These are phyloP conservation scores for Clarias magur DNA, from an alignment of 2,113 vertebrate genomes.

Conservation along the genomic window DNA sequence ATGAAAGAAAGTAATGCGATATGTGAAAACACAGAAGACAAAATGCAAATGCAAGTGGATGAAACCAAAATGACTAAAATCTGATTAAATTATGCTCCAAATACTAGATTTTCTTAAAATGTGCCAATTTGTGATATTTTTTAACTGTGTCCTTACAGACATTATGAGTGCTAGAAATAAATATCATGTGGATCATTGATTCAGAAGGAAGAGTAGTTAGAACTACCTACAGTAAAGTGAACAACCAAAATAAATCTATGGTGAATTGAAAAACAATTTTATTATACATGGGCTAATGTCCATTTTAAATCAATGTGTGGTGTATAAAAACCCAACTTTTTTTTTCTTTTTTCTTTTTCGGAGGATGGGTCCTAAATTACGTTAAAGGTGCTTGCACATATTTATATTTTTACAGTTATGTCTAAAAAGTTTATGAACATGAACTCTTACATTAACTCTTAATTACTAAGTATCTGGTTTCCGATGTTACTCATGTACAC, in stretches of 20 bases:
- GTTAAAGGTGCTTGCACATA: background rate
- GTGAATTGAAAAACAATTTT: background rate
- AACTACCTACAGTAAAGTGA: background rate
- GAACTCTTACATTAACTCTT: background rate
- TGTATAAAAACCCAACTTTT: background rate
- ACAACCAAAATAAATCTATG: background rate
- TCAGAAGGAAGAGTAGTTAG: background rate
- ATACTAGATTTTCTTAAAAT: background rate
- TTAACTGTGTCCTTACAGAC: background rate
- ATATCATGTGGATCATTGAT: background rate
- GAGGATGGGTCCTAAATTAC: background rate
- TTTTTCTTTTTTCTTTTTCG: background rate
- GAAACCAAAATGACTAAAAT: constrained; percentile 61
- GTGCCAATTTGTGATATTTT: background rate
- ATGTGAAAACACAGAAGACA: background rate
- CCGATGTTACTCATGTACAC: background rate
- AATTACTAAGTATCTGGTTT: background rate
- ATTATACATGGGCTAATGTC: background rate
- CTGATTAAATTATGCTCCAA: constrained; percentile 58
- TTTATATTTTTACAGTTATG: background rate
- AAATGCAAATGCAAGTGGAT: constrained; percentile 15
- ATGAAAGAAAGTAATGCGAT: constrained; percentile 55
- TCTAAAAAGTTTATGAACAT: background rate
- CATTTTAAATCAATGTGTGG: background rate
- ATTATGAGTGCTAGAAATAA: background rate